Evolutionary conservation across 2,797 vertebrate species (phyloP).

Genomic region (Pipistrellus pipistrellus): DNA sequence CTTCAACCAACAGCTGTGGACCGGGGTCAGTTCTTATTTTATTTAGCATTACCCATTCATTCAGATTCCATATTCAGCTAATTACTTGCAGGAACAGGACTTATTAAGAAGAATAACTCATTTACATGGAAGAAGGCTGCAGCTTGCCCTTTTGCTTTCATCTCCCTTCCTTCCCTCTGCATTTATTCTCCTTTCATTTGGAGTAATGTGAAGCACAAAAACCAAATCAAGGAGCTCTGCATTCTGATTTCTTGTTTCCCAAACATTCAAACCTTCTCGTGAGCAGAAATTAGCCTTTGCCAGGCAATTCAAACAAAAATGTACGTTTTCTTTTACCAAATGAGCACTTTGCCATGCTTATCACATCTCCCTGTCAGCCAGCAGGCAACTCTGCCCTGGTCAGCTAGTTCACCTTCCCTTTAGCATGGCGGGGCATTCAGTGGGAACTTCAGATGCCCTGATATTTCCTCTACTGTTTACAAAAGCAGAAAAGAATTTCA

Average conservation of each 20-base stretch:
- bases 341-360: neutral
- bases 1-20: constrained; percentile 57
- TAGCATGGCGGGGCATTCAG: neutral
- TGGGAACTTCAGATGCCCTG: constrained; percentile 12
- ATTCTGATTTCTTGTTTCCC: constrained; percentile 71
- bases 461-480: constrained; percentile 77
- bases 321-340: neutral
- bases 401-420: neutral
- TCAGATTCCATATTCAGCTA: constrained; percentile 60
- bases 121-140: constrained; percentile 38
- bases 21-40: constrained; percentile 69
- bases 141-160: neutral
- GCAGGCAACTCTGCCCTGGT: neutral
- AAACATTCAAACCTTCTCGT: constrained; percentile 54
- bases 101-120: constrained; percentile 72
- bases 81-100: constrained; percentile 71
- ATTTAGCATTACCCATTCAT: constrained; percentile 72
- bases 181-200: constrained; percentile 39
- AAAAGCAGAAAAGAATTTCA: constrained; percentile 81
- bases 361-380: neutral
- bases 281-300: constrained; percentile 66
- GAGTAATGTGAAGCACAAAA: neutral
- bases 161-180: neutral
- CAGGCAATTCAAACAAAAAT: constrained; percentile 44
- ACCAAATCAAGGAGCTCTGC: constrained; percentile 54